Conservation (phyloP, 2,888 invertebrate genomes). For the Lasioglossum figueresi region DNA sequence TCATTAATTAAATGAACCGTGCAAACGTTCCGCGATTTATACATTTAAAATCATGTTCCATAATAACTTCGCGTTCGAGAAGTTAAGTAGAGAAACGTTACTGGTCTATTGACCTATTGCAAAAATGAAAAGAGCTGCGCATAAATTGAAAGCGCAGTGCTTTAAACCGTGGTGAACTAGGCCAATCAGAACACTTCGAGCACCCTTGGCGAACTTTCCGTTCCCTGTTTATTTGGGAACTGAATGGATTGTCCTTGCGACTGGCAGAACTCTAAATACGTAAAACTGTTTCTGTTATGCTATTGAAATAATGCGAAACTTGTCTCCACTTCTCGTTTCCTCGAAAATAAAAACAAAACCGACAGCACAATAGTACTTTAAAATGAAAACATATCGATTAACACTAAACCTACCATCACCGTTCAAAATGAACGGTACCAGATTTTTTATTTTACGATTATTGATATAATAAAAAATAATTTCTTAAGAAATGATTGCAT, state of each 20-base stretch:
- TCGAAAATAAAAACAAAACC: background rate
- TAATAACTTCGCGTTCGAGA: background rate
- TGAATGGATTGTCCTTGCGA: conserved; percentile 48
- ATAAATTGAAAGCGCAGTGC: conserved; percentile 35
- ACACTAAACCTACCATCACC: too few relatives aligned
- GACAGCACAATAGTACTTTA: too few relatives aligned
- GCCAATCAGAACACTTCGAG: conserved; percentile 46
- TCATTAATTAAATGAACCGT: background rate
- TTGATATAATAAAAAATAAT: too few relatives aligned
- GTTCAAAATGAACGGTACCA: too few relatives aligned
- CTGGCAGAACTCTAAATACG: conserved; percentile 15
- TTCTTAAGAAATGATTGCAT: too few relatives aligned
- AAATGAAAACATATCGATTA: background rate
- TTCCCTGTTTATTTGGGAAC: conserved; percentile 43
- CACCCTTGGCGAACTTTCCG: conserved; percentile 41
- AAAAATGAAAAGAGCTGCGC: conserved; percentile 34
- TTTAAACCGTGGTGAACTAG: conserved; percentile 35
- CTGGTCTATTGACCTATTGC: conserved; percentile 34
- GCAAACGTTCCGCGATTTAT: background rate
- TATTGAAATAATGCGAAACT: conserved; percentile 20
- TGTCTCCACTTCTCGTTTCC: background rate
- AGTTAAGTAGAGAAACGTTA: background rate
- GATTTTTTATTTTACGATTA: too few relatives aligned
- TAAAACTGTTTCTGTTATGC: conserved; percentile 23
- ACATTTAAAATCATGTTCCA: conserved; percentile 6